A percentile compares a stretch with the other conserved stretches of the same genome.
Evolutionary conservation across 2,113 vertebrate genomes (phyloP).

Genomic region (Cyprinus carpio): DNA sequence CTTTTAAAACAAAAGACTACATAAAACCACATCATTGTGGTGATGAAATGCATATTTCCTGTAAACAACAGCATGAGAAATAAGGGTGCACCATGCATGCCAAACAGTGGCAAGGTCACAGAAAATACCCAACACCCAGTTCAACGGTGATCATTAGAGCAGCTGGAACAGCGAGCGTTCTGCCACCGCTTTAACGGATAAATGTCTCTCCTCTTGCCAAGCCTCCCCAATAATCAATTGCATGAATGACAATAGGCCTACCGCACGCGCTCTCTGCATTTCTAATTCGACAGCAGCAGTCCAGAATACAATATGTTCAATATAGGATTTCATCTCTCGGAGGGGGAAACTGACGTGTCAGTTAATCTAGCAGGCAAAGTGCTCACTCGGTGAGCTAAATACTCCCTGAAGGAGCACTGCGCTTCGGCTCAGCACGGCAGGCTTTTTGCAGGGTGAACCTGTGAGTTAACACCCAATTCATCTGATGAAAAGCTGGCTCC

Average conservation of each 20-base stretch:
- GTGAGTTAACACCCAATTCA: conserved; percentile 60
- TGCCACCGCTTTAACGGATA: conserved; percentile 68
- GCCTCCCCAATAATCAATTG: conserved; percentile 77
- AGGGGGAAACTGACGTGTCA: conserved; percentile 55
- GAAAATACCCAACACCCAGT: conserved; percentile 50
- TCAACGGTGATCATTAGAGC: conserved; percentile 46
- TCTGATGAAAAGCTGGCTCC: conserved; percentile 50
- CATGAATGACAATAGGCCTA: conserved; percentile 71
- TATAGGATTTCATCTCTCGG: conserved; percentile 64
- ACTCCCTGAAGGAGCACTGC: conserved; percentile 58
- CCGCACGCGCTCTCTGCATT: conserved; percentile 55
- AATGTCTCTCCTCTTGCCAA: conserved; percentile 74
- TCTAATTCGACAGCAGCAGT: conserved; percentile 58
- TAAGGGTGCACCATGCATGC: conserved; percentile 54
- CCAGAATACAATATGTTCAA: conserved; percentile 57
- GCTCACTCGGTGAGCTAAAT: conserved; percentile 62
- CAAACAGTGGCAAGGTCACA: conserved; percentile 60
- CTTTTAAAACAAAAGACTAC: conserved; percentile 43
- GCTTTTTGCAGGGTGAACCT: conserved; percentile 30
- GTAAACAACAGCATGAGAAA: conserved; percentile 58
- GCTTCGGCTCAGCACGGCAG: conserved; percentile 6
- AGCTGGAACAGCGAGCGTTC: conserved; percentile 29
- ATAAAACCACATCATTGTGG: conserved; percentile 56
- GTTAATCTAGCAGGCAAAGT: conserved; percentile 61
- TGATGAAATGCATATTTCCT: conserved; percentile 62